Base-by-base conservation (phyloP, 2,113 vertebrate genomes). In the Scatophagus argus region DNA sequence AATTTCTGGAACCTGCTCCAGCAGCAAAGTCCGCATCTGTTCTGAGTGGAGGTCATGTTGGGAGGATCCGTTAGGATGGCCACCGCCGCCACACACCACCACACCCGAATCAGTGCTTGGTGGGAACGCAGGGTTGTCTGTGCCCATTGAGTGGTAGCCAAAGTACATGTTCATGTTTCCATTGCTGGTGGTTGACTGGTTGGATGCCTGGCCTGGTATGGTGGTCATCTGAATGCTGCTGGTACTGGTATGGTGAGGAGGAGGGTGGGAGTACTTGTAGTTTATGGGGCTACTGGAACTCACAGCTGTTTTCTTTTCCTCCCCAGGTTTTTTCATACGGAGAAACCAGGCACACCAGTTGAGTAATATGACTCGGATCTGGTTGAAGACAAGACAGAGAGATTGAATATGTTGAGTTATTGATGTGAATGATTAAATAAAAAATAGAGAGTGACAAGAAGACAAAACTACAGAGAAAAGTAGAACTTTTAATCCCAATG, bases 281-380 rank as follows among this genome's bases (percentile, higher is more conserved):
- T 79, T 71, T 5, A 61, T 8, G 21, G 71, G 25, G 66, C 89
- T 93, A 54, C 83, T 93, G 8, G 94, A 14, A 0, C 93, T 93
- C 56, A 91, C 9, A 64, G 86, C 14, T 4, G 72, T 23, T 70
- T 93, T 95, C 44, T 83, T 91, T 8, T 93, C 95, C 71, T 97
- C 95, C 3, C 96, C 95, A 0, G 96, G 96, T 41, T 97, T 97
- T 77, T 96, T 98, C 96, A 98, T 98, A 14, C 95, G 88, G 61
- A 98, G 91, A 85, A 98, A 96, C 96, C 96, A 97, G 54, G 96
- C 96, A 4, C 96, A 97, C 96, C 96, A 97, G 77, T 97, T 96
- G 27, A 97, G 93, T 31, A 98, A 89, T 76, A 97, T 78, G 44
- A 96, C 90, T 3, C 95, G 79, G 29, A 96, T 87, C 95, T 96